phyloP scores from a whole-genome alignment of 35 echinoderm and acorn worm species.

The Antedon bifida region DNA sequence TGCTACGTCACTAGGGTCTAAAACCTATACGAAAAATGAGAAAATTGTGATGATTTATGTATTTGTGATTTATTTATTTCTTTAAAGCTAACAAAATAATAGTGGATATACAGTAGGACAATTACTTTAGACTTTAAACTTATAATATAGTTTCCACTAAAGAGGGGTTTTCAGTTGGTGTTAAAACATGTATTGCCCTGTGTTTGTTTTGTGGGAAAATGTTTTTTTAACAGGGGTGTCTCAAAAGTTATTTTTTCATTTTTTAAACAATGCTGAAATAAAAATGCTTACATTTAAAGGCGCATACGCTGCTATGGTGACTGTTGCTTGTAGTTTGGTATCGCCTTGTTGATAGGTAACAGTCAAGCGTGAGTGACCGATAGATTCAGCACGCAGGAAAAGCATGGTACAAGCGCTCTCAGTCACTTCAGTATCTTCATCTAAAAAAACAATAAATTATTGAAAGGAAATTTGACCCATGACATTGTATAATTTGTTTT shows the following conservation, averaged over 20 bases:
- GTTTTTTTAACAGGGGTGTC: no score
- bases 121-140: no score
- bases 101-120: no score
- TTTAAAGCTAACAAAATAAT: no score
- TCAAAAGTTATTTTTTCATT: no score
- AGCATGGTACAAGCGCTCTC: slow-evolving; percentile 63
- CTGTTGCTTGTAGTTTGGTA: slow-evolving; percentile 49
- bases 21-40: slow-evolving; percentile 19
- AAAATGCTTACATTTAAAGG: slow-evolving; percentile 34
- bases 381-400: slow-evolving; percentile 46
- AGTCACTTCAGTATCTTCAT: slow-evolving; percentile 10
- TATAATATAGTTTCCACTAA: no score
- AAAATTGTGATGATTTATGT: neutral
- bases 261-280: neutral
- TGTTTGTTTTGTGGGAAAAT: no score
- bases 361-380: slow-evolving; percentile 74
- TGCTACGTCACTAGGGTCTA: slow-evolving; percentile 69
- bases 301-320: slow-evolving; percentile 71
- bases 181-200: no score
- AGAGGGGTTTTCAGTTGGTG: no score
- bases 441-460: neutral
- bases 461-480: no score
- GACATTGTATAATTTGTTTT: no score
- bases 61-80: no score
- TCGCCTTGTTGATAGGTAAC: slow-evolving; percentile 47